These are phyloP conservation scores for Pygoscelis antarcticus DNA, from an alignment of 2,113 vertebrate genomes.

Conservation along the genomic window DNA sequence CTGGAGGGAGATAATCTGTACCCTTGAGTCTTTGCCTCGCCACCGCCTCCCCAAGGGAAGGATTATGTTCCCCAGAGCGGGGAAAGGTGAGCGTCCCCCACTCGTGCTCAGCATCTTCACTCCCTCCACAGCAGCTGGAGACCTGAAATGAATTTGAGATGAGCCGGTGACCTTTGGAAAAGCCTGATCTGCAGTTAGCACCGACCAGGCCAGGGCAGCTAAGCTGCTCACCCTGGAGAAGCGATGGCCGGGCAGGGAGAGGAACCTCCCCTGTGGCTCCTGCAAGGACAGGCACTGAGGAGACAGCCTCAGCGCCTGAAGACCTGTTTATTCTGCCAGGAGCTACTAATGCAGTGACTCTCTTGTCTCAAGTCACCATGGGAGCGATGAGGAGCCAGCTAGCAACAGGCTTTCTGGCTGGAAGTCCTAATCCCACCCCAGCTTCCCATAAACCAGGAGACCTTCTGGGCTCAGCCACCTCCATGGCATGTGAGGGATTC, in stretches of 20 bases:
- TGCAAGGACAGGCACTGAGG: neutral
- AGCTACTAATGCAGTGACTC: neutral
- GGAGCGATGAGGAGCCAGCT: neutral
- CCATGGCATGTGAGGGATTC: rapidly evolving
- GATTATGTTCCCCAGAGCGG: neutral
- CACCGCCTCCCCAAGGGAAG: neutral
- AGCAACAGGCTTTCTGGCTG: neutral
- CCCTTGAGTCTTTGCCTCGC: rapidly evolving
- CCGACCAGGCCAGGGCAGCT: neutral
- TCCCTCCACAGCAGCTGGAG: neutral
- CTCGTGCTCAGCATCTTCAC: neutral
- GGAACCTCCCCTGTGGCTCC: neutral
- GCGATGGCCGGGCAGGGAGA: rapidly evolving
- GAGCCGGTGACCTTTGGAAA: neutral
- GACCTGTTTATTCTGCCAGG: neutral
- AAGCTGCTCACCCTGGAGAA: neutral
- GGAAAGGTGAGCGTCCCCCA: neutral
- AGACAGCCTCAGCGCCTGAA: neutral
- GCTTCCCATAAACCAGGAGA: neutral
- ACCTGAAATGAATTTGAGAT: neutral
- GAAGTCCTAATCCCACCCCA: neutral
- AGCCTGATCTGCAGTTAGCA: neutral
- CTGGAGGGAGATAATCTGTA: neutral
- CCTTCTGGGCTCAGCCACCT: neutral
- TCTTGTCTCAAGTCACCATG: neutral